phyloP scores from a whole-genome alignment of 37 sponge, comb jelly and placozoan species.

The Agelas oroides region DNA sequence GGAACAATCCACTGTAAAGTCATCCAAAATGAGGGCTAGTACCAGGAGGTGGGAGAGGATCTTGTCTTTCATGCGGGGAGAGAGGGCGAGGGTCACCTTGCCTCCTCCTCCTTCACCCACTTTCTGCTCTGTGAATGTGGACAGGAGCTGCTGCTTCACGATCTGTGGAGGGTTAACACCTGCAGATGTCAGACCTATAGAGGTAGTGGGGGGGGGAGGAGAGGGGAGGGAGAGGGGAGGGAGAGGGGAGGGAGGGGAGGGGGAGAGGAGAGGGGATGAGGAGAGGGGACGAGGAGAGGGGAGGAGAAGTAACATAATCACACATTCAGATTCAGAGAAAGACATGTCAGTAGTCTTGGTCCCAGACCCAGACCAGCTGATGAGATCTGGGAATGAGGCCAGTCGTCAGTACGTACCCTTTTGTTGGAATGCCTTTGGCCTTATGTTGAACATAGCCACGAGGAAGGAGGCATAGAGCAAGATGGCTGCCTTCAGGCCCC shows the following conservation, averaged over 20 bases:
- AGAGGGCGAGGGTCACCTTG: not conserved
- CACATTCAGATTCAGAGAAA: too few relatives aligned
- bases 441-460: conserved; percentile 39
- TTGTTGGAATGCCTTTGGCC: conserved; percentile 13
- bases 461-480: conserved; percentile 47
- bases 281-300: too few relatives aligned
- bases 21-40: conserved; percentile 54
- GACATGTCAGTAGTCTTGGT: too few relatives aligned
- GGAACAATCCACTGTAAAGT: conserved; percentile 53
- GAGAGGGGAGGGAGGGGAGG: too few relatives aligned
- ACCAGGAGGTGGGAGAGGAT: conserved; percentile 57
- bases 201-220: too few relatives aligned
- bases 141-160: conserved; percentile 33
- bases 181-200: conserved; percentile 19
- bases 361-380: too few relatives aligned
- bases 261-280: too few relatives aligned
- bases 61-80: conserved; percentile 60
- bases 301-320: too few relatives aligned
- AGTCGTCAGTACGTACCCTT: conserved; percentile 15
- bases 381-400: too few relatives aligned
- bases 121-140: conserved; percentile 44
- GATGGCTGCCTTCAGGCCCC: conserved; percentile 27
- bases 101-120: not conserved
- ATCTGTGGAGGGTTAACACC: conserved; percentile 20
- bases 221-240: not conserved